phyloP scores from a whole-genome alignment of 2,113 vertebrate species.

The Struthio camelus region DNA sequence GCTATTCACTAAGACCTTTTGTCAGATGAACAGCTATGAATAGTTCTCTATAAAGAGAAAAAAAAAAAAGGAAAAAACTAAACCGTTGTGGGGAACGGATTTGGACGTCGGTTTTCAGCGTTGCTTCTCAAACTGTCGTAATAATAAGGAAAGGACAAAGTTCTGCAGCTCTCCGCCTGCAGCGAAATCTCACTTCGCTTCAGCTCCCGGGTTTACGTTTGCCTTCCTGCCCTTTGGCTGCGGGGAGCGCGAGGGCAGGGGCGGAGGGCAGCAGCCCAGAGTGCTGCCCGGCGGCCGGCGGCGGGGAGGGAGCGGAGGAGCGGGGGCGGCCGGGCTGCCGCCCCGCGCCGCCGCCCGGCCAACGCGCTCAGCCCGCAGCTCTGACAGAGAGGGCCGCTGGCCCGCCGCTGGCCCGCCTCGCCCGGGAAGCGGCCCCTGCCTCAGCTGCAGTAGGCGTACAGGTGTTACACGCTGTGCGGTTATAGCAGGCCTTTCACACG shows the following conservation, averaged over 20 bases:
- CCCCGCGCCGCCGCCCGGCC: no score
- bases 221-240: accelerated
- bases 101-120: neutral
- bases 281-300: accelerated
- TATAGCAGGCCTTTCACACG: neutral
- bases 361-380: no score
- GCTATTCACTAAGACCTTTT: neutral
- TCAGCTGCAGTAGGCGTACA: neutral
- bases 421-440: neutral
- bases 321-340: no score
- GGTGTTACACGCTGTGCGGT: neutral
- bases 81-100: neutral
- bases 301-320: accelerated
- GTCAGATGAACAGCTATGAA: neutral
- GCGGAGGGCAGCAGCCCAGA: accelerated
- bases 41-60: neutral
- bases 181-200: neutral
- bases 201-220: neutral
- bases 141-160: neutral
- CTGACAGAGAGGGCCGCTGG: no score
- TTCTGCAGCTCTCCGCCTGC: neutral
- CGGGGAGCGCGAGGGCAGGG: accelerated
- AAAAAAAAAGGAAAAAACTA: neutral
- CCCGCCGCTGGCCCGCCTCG: no score
- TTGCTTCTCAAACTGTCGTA: neutral